Evolutionary conservation across 2,113 vertebrate species (phyloP).

Genomic region (Mesitornis unicolor): DNA sequence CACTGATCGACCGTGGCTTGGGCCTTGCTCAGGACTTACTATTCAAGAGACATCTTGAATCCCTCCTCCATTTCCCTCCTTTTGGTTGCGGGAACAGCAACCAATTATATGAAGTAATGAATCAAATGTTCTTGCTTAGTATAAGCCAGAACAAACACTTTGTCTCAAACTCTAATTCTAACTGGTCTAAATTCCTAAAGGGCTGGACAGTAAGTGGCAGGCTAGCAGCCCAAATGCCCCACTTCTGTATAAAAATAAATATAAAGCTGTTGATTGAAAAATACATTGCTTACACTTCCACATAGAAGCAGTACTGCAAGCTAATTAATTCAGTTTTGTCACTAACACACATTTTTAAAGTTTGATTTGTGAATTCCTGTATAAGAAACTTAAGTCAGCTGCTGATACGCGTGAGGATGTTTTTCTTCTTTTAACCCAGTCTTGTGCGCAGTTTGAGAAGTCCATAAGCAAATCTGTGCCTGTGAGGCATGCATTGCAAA

Average conservation of each 20-base stretch:
- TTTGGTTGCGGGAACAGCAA: neutral
- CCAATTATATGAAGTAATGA: neutral
- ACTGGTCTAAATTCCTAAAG: neutral
- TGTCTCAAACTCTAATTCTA: neutral
- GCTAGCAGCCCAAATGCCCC: neutral
- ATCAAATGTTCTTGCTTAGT: neutral
- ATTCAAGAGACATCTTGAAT: neutral
- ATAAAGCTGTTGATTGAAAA: neutral
- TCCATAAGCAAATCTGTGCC: neutral
- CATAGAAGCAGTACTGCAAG: neutral
- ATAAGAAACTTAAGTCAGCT: neutral
- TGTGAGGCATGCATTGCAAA: neutral
- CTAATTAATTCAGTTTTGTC: neutral
- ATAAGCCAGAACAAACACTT: neutral
- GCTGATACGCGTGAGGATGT: neutral
- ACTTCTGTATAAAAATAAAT: neutral
- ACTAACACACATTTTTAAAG: neutral
- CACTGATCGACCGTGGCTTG: neutral
- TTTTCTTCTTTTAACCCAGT: neutral
- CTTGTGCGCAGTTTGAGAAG: neutral
- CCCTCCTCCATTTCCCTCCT: neutral
- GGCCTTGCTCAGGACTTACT: neutral
- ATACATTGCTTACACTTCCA: neutral
- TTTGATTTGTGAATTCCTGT: neutral
- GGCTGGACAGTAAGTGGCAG: neutral